Evolutionary conservation across 1,140 invertebrate genomes (phyloP), one percentile per base, ranked within the genome.

Genomic region (Philopotamus ludificatus): DNA sequence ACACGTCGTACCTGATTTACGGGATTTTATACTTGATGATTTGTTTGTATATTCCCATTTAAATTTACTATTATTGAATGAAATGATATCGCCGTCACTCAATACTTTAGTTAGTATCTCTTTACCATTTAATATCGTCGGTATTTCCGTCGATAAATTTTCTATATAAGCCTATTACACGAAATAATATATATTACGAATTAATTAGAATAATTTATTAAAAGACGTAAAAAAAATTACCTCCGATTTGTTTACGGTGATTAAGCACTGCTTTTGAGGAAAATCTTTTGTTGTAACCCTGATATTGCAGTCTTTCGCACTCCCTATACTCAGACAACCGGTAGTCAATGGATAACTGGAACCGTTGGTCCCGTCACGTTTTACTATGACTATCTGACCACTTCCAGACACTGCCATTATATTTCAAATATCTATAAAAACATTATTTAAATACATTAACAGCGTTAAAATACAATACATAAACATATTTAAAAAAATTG

Each of bases 91-190:
- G 16, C 57, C 18, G 16, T 70, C 59, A 1, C 28, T 41, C 9
- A 70, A 34, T 1, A 61, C 62, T 42, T 61, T 64, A 1, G 20
- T 49, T 15, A 25, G 16, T 1, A 67, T 34, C 15, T 64, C 23
- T 39, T 60, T 57, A 10, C 39, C 44, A 20, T 70, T 70, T 15
- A 70, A 42, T 22, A 44, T 1, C 10, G 68, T 67, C 2, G 68
- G 34, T 2, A 23, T 21, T 1, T 51, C 45, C 3, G 9, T 2
- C 1, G 68, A 64, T 1, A 67, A 21, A 55, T 67, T 70, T 54
- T 64, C 63, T 7, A 70, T 58, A 4, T 12, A 61, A 9, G 68
- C 62, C 68, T 70, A 26, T n/a, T n/a, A n/a, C n/a, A n/a, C n/a
- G n/a, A n/a, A n/a, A n/a, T n/a, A n/a, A n/a, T n/a, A n/a, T n/a